Conservation (phyloP, 37 sponge, comb jelly and placozoan genomes). For the Oopsacas minuta region DNA sequence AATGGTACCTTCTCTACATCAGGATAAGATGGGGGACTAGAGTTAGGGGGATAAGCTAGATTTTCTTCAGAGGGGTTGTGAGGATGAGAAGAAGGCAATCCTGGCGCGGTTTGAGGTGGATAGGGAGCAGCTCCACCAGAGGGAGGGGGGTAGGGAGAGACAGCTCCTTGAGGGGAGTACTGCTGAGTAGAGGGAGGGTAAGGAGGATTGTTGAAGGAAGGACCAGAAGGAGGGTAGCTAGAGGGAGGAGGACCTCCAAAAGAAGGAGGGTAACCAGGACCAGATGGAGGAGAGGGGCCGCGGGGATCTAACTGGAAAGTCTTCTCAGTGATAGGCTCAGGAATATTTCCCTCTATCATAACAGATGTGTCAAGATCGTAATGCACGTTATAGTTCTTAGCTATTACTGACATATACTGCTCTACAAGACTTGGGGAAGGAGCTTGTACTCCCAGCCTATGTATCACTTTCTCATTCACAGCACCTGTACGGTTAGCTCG, state of each 20-base stretch:
- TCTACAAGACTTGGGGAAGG: constrained; percentile 74
- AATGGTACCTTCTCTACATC: constrained; percentile 16
- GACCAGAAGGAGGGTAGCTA: neutral
- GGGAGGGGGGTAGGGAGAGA: neutral
- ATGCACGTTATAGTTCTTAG: constrained; percentile 72
- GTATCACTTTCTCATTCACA: constrained; percentile 89
- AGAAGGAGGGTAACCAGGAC: neutral
- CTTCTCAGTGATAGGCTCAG: constrained; percentile 23
- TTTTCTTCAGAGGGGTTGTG: neutral
- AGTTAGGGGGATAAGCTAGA: neutral
- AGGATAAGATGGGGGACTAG: neutral
- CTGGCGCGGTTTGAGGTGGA: neutral
- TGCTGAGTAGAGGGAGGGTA: neutral
- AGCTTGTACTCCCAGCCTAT: constrained; percentile 70
- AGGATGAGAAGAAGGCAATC: neutral
- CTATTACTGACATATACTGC: constrained; percentile 89
- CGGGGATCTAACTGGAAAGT: constrained; percentile 1
- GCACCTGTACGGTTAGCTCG: constrained; percentile 59
- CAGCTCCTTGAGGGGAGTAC: neutral
- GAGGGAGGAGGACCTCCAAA: neutral
- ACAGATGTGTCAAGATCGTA: constrained; percentile 78
- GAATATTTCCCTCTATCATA: constrained; percentile 39
- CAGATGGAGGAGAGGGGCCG: neutral
- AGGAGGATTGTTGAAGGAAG: neutral
- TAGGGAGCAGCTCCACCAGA: neutral